Evolutionary conservation across 2,797 vertebrate genomes (phyloP), one percentile per base, ranked within the genome.

Genomic region (Crenichthys baileyi): DNA sequence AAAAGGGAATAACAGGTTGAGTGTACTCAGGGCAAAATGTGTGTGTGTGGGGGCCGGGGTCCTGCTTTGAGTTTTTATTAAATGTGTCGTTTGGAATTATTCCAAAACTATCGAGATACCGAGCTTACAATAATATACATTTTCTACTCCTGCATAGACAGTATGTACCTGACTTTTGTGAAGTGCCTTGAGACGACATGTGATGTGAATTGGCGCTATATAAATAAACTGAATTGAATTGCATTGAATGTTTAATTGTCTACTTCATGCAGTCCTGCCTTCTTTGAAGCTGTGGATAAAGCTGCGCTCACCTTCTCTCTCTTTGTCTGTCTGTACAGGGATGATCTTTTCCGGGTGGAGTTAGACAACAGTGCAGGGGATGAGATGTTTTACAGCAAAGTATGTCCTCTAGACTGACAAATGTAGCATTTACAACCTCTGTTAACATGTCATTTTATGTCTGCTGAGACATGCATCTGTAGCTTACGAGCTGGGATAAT

Each of bases 371-470:
- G 94, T n/a, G 91, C 93, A 0, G 94, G 95, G 56, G 90, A 95
- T 0, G 98, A 99, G 93, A 94, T 98, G 96, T 97, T 96, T 81
- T 99, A 98, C 94, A 97, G 97, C 88, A 96, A 96, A 96, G 98
- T 99, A 79, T 96, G 96, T 50, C 68, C 53, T 71, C 60, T 46
- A 31, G 39, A 73, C 36, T 50, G 83, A 73, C 78, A 76, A 4
- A 0, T 24, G 16, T 7, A 77, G 72, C 39, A 79, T 51, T 80
- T 79, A 68, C 68, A 70, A 16, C 72, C 12, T 83, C 73, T 75
- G 24, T 3, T 8, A 20, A 67, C 12, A 67, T 29, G 18, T 61
- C 16, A 20, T 72, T 50, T 80, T 39, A 50, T 22, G 67, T 4
- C 4, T 5, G 1, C 16, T 16, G 26, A 55, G 12, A 76, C 56